Evolutionary conservation across 2,113 vertebrate genomes (phyloP).

Genomic region (Empidonax traillii): DNA sequence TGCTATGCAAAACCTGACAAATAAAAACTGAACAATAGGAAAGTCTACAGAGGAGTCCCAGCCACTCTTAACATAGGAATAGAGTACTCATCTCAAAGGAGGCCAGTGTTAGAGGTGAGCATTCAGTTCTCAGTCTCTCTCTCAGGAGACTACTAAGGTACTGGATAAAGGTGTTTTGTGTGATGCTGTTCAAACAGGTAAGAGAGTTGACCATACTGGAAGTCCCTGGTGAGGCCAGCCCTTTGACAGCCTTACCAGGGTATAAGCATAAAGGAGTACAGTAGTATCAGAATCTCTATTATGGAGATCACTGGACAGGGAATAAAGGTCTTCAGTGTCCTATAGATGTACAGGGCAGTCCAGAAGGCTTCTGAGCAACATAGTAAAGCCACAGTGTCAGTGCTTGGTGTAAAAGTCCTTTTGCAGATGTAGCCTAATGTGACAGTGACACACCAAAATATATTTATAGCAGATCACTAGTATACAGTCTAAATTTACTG

Average conservation of each 20-base stretch:
- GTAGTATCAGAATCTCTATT: background rate
- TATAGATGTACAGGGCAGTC: background rate
- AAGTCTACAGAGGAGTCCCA: background rate
- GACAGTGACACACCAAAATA: background rate
- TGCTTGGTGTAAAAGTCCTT: background rate
- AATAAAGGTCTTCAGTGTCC: background rate
- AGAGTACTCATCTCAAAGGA: constrained; percentile 19
- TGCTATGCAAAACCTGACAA: background rate
- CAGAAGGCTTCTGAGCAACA: background rate
- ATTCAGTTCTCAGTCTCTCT: constrained; percentile 10
- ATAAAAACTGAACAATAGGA: constrained; percentile 15
- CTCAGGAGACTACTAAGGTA: background rate
- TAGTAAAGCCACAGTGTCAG: fast-evolving
- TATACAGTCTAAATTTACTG: background rate
- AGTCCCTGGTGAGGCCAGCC: background rate
- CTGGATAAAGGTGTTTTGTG: background rate
- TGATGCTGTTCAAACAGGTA: background rate
- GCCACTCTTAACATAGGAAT: background rate
- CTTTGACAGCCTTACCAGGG: background rate
- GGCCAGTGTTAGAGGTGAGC: background rate
- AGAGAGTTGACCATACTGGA: background rate
- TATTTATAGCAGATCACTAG: background rate
- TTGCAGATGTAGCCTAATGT: background rate
- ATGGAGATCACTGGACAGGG: background rate
- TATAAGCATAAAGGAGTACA: background rate